Base-by-base conservation (phyloP, 2,113 vertebrate genomes). In the Syrmaticus mikado region DNA sequence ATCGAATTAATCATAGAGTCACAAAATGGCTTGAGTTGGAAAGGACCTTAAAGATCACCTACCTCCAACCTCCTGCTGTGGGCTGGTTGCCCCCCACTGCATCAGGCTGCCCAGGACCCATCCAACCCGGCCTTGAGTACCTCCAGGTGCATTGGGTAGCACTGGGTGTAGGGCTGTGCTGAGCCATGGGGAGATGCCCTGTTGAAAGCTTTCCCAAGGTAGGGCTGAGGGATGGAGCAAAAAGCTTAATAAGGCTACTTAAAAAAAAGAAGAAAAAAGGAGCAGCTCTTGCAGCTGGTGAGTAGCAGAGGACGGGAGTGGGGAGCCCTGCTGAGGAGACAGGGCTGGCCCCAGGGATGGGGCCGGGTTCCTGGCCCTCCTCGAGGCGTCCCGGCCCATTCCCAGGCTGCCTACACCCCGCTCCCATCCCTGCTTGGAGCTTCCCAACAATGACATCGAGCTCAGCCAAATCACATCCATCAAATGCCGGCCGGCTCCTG, bases 331-430 rank as follows among this genome's bases (percentile, higher is more conserved):
- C 15, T 11, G 25, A 92, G 32, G 3, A 1, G 68, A 27, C 13
- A 82, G 65, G 12, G 38, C 46, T 8, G 70, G 76, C 38, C 55
- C 34, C 15, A 80, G 60, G 13, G 50, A 28, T 41, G 76, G 40
- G 86, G 67, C 76, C 81, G 52, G 52, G 52, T 17, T 53, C 25
- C 52, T 53, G 85, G 46, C 43, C 68, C 52, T 90, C 70, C 48
- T 58, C 27, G 36, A 84, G 74, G n/a, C 4, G 86, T 93, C 71
- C 92, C 90, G 81, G 64, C 90, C 88, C 88, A 84, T 19, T 72
- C 92, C 70, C 93, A 90, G 46, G 61, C 82, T 96, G 96, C 53
- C 92, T 83, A 92, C 95, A 92, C 85, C 90, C 96, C 28, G 61
- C 22, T 92, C 82, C 65, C 76, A 50, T 88, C 80, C 68, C 90